Evolutionary conservation across 2,113 vertebrate genomes (phyloP).

Genomic region (Ceyx margarethae): DNA sequence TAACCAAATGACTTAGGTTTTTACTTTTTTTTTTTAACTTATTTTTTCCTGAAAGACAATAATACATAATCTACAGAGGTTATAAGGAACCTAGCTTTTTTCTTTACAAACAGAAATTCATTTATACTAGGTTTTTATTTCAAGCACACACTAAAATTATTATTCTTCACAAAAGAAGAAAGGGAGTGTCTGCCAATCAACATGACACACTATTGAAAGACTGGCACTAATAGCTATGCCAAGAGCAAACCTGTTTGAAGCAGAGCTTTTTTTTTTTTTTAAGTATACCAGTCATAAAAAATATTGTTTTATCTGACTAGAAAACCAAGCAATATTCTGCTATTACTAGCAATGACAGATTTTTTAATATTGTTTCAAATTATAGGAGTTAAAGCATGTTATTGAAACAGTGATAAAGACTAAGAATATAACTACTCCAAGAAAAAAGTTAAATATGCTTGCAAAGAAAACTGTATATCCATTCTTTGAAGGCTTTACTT

Average conservation of each 20-base stretch:
- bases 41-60: slow-evolving; percentile 20
- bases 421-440: slow-evolving; percentile 1
- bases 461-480: background rate
- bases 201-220: slow-evolving; percentile 76
- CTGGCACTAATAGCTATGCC: slow-evolving; percentile 80
- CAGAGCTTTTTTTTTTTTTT: slow-evolving; percentile 65
- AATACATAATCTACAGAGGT: slow-evolving; percentile 32
- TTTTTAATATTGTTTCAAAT: slow-evolving; percentile 49
- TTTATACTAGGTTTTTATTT: slow-evolving; percentile 89
- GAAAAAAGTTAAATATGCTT: slow-evolving; percentile 8
- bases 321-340: slow-evolving; percentile 70
- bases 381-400: slow-evolving; percentile 51
- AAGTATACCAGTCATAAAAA: slow-evolving; percentile 82
- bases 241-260: slow-evolving; percentile 84
- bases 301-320: slow-evolving; percentile 74
- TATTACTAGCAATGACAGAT: slow-evolving; percentile 55
- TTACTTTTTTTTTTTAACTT: background rate
- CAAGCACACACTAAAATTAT: slow-evolving; percentile 84
- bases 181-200: slow-evolving; percentile 89
- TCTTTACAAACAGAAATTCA: slow-evolving; percentile 79
- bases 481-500: background rate
- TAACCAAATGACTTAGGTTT: background rate
- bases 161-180: slow-evolving; percentile 81
- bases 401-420: slow-evolving; percentile 30
- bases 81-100: slow-evolving; percentile 63